These are phyloP conservation scores for Ageneiosus marmoratus DNA, from an alignment of 2,113 vertebrate genomes.

Conservation along the genomic window DNA sequence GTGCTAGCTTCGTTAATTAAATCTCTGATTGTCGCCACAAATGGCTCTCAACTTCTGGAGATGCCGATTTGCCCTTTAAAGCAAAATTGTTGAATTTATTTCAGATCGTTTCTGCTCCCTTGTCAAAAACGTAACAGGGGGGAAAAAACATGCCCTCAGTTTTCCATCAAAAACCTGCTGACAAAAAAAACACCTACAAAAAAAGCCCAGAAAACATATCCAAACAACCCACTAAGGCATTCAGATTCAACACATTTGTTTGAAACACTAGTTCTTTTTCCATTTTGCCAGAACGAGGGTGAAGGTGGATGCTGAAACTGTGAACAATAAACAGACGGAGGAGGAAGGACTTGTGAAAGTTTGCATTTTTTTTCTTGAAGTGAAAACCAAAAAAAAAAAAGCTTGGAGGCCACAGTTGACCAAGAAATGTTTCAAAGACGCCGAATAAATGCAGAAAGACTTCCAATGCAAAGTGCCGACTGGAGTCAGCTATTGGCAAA, in stretches of 20 bases:
- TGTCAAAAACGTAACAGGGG: conserved; percentile 4
- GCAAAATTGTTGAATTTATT: conserved; percentile 55
- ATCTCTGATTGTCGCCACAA: conserved; percentile 68
- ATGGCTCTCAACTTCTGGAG: conserved; percentile 64
- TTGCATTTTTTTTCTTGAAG: not conserved
- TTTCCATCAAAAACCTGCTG: not conserved
- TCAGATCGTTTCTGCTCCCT: conserved; percentile 35
- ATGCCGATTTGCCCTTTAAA: conserved; percentile 64
- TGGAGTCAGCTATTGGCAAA: conserved; percentile 35
- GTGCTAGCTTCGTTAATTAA: conserved; percentile 71
- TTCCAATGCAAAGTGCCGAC: conserved; percentile 24
- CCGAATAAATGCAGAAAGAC: conserved; percentile 22
- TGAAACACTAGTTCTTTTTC: not conserved
- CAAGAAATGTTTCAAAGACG: conserved; percentile 24
- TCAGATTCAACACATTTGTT: not conserved
- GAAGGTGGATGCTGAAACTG: conserved; percentile 21
- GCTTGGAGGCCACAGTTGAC: conserved; percentile 21
- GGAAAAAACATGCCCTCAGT: conserved; percentile 8
- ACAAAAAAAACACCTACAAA: conserved; percentile 8
- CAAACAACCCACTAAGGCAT: not conserved
- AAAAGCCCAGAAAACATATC: not conserved
- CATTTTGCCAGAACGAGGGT: conserved; percentile 3
- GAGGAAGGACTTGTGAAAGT: not conserved
- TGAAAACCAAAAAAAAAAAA: conserved; percentile 22
- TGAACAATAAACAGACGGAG: conserved; percentile 33